Evolutionary conservation across 2,113 vertebrate genomes (phyloP).

Genomic region (Megaceryle maxima): DNA sequence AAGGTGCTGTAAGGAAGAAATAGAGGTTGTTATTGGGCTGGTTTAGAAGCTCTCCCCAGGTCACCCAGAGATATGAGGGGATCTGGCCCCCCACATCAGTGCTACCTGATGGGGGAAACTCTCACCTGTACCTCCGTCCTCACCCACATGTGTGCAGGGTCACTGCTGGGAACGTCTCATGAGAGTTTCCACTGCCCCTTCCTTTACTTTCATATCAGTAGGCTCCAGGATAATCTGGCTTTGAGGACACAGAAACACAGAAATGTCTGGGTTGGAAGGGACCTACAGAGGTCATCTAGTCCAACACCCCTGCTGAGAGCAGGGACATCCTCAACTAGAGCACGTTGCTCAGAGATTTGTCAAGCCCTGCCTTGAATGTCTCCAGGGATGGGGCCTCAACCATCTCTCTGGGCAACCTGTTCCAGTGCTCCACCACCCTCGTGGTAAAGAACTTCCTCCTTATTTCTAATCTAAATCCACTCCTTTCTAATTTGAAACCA

Average conservation of each 20-base stretch:
- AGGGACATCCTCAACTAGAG: too few species aligned
- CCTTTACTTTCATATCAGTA: neutral
- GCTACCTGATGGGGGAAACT: neutral
- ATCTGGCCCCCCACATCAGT: neutral
- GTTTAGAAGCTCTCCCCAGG: neutral
- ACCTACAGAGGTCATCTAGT: too few species aligned
- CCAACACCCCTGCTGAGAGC: too few species aligned
- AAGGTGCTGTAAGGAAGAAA: neutral
- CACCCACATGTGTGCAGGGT: rapidly evolving
- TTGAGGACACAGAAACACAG: neutral
- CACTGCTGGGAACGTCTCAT: neutral
- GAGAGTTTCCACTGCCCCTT: neutral
- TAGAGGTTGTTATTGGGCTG: neutral
- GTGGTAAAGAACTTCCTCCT: too few species aligned
- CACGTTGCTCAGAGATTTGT: too few species aligned
- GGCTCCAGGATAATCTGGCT: neutral
- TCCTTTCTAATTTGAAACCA: too few species aligned
- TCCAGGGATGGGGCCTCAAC: too few species aligned
- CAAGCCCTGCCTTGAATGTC: too few species aligned
- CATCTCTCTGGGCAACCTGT: too few species aligned
- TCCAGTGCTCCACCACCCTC: too few species aligned
- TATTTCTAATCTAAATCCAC: too few species aligned
- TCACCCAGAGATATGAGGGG: neutral
- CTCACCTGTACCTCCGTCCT: neutral
- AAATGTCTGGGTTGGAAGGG: too few species aligned